Evolutionary conservation across 2,888 invertebrate genomes (phyloP).

Genomic region (Strigamia transsilvanica): DNA sequence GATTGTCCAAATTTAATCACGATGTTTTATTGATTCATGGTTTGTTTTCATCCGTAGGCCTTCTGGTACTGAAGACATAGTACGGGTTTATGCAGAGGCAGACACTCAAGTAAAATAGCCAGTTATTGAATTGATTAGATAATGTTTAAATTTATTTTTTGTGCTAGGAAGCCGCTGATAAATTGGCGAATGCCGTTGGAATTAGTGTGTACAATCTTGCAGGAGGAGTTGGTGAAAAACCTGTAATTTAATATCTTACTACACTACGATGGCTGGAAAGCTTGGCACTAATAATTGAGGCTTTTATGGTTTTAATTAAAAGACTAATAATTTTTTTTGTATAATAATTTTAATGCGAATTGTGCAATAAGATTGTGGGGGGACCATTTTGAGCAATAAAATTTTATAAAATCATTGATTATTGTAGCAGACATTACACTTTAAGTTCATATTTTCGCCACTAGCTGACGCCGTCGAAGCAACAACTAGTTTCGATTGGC

Average conservation of each 20-base stretch:
- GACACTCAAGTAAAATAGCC: conserved; percentile 69
- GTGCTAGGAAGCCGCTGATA: conserved; percentile 70
- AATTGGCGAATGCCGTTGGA: conserved; percentile 70
- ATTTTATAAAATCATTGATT: conserved; percentile 24
- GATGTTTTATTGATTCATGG: background rate
- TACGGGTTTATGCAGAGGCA: conserved; percentile 96
- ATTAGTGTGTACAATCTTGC: conserved; percentile 61
- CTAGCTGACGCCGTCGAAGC: background rate
- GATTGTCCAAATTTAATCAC: conserved; percentile 30
- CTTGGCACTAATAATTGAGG: background rate
- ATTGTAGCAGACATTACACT: background rate
- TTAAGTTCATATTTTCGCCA: background rate
- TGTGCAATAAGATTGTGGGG: background rate
- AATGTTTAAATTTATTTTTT: conserved; percentile 12
- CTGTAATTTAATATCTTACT: conserved; percentile 40
- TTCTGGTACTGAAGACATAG: conserved; percentile 97
- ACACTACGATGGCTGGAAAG: background rate
- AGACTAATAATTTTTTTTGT: background rate
- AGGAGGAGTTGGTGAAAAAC: conserved; percentile 61
- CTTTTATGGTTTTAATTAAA: background rate
- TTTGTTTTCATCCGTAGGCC: conserved; percentile 69
- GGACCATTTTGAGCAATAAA: background rate
- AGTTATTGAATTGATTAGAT: background rate
- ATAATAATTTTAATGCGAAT: background rate
- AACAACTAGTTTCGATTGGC: background rate